Percentiles rank a stretch among this genome's conserved stretches.
These are phyloP conservation scores for Parazoanthus darwini DNA, from an alignment of 92 coral and sea anemone species.

Conservation along the genomic window DNA sequence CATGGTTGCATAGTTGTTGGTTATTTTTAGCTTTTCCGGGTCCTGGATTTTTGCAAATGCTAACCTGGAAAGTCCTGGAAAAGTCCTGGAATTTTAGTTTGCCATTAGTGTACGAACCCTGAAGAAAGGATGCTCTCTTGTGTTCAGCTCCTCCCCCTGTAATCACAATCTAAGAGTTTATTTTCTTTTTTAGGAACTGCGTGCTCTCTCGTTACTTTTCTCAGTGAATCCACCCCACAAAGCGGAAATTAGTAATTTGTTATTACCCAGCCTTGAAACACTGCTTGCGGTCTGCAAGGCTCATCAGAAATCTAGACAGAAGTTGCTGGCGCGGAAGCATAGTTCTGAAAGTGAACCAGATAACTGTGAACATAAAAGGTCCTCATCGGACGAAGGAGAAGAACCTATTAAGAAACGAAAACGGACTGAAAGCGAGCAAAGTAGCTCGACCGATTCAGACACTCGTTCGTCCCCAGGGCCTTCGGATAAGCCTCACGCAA, in stretches of 20 bases:
- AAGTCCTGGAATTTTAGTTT: too few relatives aligned
- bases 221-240: slow-evolving; percentile 40
- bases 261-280: slow-evolving; percentile 21
- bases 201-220: slow-evolving; percentile 39
- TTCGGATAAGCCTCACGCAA: slow-evolving; percentile 14
- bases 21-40: too few relatives aligned
- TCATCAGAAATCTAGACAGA: slow-evolving; percentile 35
- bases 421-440: slow-evolving; percentile 22
- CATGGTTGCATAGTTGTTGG: too few relatives aligned
- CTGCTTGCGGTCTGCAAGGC: slow-evolving; percentile 30
- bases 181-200: slow-evolving; percentile 28
- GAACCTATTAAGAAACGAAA: slow-evolving; percentile 32
- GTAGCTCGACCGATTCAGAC: slow-evolving; percentile 15
- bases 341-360: slow-evolving; percentile 27
- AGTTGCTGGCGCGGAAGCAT: slow-evolving; percentile 22
- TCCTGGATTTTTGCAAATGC: too few relatives aligned
- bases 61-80: too few relatives aligned
- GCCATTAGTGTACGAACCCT: too few relatives aligned
- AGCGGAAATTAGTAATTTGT: slow-evolving; percentile 34
- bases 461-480: slow-evolving; percentile 32
- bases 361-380: slow-evolving; percentile 7
- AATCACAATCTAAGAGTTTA: background rate
- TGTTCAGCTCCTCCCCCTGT: background rate
- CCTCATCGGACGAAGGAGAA: slow-evolving; percentile 30
- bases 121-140: background rate